phyloP scores from a whole-genome alignment of 2,888 invertebrate species.

The Heliconius ismenius region DNA sequence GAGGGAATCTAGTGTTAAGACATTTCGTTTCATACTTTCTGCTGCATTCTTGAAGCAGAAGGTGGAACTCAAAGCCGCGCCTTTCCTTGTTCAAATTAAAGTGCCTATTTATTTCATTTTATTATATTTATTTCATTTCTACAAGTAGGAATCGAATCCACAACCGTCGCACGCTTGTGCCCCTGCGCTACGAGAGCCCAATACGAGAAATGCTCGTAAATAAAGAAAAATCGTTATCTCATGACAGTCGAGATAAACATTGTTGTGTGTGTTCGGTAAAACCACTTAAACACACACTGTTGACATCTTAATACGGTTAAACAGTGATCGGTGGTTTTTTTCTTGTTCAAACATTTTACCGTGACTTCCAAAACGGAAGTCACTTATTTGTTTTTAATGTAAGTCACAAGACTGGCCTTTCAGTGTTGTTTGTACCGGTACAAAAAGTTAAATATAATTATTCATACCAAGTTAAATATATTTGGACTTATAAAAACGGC shows the following conservation, averaged over 20 bases:
- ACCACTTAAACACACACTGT: constrained; percentile 4
- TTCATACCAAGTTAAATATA: too few species aligned
- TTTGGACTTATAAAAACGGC: too few species aligned
- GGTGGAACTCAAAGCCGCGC: background rate
- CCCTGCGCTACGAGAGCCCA: background rate
- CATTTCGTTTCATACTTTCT: background rate
- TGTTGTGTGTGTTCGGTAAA: constrained; percentile 10
- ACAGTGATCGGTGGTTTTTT: constrained; percentile 1
- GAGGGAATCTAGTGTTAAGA: background rate
- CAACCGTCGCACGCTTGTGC: background rate
- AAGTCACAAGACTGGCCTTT: background rate
- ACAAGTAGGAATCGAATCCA: background rate
- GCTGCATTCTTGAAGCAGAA: background rate
- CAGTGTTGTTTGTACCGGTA: background rate
- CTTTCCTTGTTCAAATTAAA: background rate
- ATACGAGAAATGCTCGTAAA: background rate
- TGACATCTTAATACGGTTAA: constrained; percentile 18
- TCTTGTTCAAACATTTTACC: background rate
- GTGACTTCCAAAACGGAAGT: background rate
- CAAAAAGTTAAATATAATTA: too few species aligned
- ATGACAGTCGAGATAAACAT: constrained; percentile 7
- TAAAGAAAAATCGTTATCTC: constrained; percentile 8
- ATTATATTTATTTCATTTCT: background rate
- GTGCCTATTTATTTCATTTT: background rate
- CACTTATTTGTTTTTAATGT: constrained; percentile 1